Base-by-base conservation (phyloP, 2,888 invertebrate species). In the Lypha dubia region DNA sequence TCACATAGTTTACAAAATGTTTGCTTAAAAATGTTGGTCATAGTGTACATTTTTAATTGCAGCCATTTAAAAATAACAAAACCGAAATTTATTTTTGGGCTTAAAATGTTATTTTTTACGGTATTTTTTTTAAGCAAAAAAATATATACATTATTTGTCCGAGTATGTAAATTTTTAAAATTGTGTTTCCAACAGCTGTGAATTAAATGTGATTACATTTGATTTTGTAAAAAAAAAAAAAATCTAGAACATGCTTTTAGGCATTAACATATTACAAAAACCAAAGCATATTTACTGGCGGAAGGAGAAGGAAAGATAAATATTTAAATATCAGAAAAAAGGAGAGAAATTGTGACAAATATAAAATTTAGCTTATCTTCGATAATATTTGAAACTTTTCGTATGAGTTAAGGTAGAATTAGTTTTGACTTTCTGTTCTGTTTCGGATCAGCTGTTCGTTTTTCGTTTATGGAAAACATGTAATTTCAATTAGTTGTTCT, bases 1-100 rank as follows among this genome's bases (percentile, higher is more conserved):
- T 79, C 79, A 73, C 49, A 73, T 79, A 49, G 67, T 58, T 79
- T 49, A 49, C 73, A 58, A 65, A 62, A 60, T 77, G 68, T 71
- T 71, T 17, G 7, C 68, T 4, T 13, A 46, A 44, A 70, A 28
- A 53, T 71, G 32, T 71, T 71, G 56, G 71, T 71, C 70, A 79
- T 79, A 71, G 62, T 56, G 53, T 71, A 79, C 71, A 79, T 53
- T 38, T 71, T 65, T 73, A 73, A 63, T 56, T 71, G 71, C 65
- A 65, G 73, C 49, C 49, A 79, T 71, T 79, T 71, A 51, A 77
- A 63, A 58, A 58, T 32, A 17, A 24, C 32, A 49, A 49, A 53
- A 35, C 22, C 38, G 6, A 28, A 62, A 20, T 13, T 74, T 49
- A 49, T 49, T 62, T 60, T 22, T 65, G 8, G 44, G 11, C 22